Evolutionary conservation across 2,888 invertebrate genomes (phyloP), one percentile per base, ranked within the genome.

Genomic region (Chrysolina americana): DNA sequence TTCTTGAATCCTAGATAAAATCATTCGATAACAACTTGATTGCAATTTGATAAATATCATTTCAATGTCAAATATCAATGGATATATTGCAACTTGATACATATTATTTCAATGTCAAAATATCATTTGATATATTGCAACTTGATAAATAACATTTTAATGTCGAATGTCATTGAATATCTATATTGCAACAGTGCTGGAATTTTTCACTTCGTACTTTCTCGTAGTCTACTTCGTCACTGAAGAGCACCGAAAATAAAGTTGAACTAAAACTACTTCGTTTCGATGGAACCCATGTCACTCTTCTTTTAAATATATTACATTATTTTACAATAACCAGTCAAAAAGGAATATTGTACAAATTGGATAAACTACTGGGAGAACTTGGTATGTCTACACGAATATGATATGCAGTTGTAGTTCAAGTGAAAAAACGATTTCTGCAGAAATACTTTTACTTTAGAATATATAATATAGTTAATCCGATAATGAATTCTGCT

Each of bases 381-480:
- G 59, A 28, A 36, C 23, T 59, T 28, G 28, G 28, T 36, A 59
- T 59, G 59, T 28, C 59, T 59, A 59, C 59, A 59, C 23, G 36
- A 59, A 59, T 59, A 28, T 59, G 59, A 59, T 59, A 59, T 59
- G 59, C 59, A 59, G 28, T 59, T 59, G 59, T 59, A 59, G 53
- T 53, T 53, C 19, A 53, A 53, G 59, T 59, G 59, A 59, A 59
- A 50, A 59, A 53, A 53, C 13, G 53, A 59, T 28, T 23, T 59
- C 59, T 59, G 59, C 59, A 59, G 36, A 17, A 59, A 59, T 59
- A 59, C 36, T 36, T 53, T 21, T 19, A 53, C 11, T 53, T 59
- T 59, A 59, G 59, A 59, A 59, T 59, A 59, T 59, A 59, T 59
- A 23, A 59, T 59, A 59, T 59, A 59, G 36, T 59, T n/a, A 36